Base-by-base conservation (phyloP, 2,113 vertebrate species). In the Clarias macrocephalus region DNA sequence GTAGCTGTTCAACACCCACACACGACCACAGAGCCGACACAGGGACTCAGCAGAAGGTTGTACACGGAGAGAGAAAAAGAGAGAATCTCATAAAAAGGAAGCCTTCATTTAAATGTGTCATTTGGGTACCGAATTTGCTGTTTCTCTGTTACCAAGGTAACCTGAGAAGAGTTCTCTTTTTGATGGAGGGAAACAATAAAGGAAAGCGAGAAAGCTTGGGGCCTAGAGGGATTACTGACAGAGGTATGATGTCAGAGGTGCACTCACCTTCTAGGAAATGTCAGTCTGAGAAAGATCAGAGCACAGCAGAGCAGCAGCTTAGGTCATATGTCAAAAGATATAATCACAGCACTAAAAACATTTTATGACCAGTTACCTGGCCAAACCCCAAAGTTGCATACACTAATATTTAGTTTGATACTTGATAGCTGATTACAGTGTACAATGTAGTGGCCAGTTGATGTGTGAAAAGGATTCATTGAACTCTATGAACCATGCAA, bases 91-190 rank as follows among this genome's bases (percentile, higher is more conserved):
- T 79, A 72, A 80, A 88, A 82, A 90, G 60, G 89, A 91, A 91
- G 86, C 80, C 73, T 91, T 91, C 88, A 73, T 92, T 90, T 73
- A 87, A 86, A 82, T 83, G 1, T 86, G 85, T 92, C 88, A 86
- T 73, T n/a, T 83, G 56, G 73, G 88, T 91, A 48, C 72, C 68
- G 75, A 87, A 80, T 89, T 89, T 79, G 83, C 80, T 89, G 89
- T 90, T 88, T 89, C 91, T 91, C 88, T 72, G 18, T 93, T 92
- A 89, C 89, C 90, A 88, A 72, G 63, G 81, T 94, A 92, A 95
- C 91, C 90, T 88, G 89, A 92, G 93, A 94, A 93, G 89, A 91
- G 93, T 0, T 90, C 90, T 92, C 88, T 37, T 88, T 86, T 80
- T 66, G 86, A 88, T 72, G 28, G 79, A 70, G 72, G 76, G 81